These are phyloP conservation scores for Drosophila mauritiana DNA, from an alignment of 1,140 invertebrate species.

Conservation along the genomic window DNA sequence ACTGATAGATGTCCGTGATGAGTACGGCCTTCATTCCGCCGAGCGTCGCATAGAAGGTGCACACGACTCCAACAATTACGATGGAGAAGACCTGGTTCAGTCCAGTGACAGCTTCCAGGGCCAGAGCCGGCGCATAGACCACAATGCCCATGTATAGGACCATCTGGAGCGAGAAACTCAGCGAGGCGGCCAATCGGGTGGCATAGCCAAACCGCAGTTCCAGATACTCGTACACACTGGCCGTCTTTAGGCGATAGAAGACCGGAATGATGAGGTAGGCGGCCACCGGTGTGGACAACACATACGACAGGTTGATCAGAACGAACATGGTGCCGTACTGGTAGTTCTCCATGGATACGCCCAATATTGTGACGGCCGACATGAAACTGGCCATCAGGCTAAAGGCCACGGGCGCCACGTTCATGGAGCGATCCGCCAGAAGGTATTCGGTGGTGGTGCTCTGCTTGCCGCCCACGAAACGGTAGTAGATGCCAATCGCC, in stretches of 20 bases:
- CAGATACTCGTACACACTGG: slow-evolving; percentile 96
- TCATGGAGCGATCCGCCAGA: slow-evolving; percentile 74
- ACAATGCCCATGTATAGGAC: slow-evolving; percentile 97
- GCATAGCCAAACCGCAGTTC: slow-evolving; percentile 91
- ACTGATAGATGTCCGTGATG: slow-evolving; percentile 94
- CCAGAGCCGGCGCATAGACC: slow-evolving; percentile 95
- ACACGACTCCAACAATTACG: slow-evolving; percentile 91
- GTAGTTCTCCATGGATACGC: slow-evolving; percentile 94
- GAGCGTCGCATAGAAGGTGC: slow-evolving; percentile 94
- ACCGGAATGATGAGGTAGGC: slow-evolving; percentile 94
- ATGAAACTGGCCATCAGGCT: slow-evolving; percentile 97
- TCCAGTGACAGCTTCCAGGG: slow-evolving; percentile 94
- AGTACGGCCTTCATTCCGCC: slow-evolving; percentile 96
- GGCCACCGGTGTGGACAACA: slow-evolving; percentile 92
- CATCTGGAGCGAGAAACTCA: slow-evolving; percentile 93
- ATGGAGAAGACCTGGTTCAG: slow-evolving; percentile 91
- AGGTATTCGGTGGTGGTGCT: slow-evolving; percentile 88
- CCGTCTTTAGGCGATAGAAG: slow-evolving; percentile 93
- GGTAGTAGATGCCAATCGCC: slow-evolving; percentile 92
- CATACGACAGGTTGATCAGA: slow-evolving; percentile 92
- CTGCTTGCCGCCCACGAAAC: slow-evolving; percentile 94
- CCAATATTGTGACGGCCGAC: slow-evolving; percentile 96
- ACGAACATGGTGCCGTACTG: slow-evolving; percentile 93
- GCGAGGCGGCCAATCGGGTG: slow-evolving; percentile 89
- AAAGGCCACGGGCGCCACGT: slow-evolving; percentile 91